These are phyloP conservation scores for Nyctalus aviator DNA, from an alignment of 2,797 vertebrate species.

Conservation along the genomic window DNA sequence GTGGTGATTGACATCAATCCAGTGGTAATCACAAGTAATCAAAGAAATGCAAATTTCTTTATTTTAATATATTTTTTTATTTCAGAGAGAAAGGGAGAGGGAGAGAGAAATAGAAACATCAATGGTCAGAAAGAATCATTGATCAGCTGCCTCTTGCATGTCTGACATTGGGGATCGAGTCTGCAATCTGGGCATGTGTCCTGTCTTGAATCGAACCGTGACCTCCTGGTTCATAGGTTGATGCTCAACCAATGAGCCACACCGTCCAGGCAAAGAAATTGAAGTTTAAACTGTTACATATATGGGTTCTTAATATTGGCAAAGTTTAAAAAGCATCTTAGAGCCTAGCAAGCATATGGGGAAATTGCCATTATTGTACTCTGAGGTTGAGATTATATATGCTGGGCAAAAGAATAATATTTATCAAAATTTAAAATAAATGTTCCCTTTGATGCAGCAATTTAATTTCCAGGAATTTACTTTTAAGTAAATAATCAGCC, in stretches of 20 bases:
- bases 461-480: not conserved
- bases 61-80: no score
- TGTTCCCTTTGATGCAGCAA: not conserved
- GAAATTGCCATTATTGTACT: not conserved
- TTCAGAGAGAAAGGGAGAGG: no score
- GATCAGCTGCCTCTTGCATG: no score
- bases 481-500: conserved; percentile 2
- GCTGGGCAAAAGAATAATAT: not conserved
- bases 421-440: conserved; percentile 11
- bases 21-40: not conserved
- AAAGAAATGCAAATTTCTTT: conserved; percentile 16
- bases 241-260: no score
- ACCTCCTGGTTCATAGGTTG: no score
- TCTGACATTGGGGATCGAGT: no score
- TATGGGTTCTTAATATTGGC: not conserved
- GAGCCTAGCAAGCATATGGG: not conserved
- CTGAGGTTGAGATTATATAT: not conserved
- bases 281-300: not conserved
- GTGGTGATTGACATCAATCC: not conserved
- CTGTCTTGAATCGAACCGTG: no score
- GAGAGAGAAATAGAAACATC: no score
- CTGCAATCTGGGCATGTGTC: no score
- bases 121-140: no score
- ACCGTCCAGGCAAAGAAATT: not conserved
- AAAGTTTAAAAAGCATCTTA: conserved; percentile 1